Conservation (phyloP, 2,797 vertebrate genomes). For the Crax fasciolata region DNA sequence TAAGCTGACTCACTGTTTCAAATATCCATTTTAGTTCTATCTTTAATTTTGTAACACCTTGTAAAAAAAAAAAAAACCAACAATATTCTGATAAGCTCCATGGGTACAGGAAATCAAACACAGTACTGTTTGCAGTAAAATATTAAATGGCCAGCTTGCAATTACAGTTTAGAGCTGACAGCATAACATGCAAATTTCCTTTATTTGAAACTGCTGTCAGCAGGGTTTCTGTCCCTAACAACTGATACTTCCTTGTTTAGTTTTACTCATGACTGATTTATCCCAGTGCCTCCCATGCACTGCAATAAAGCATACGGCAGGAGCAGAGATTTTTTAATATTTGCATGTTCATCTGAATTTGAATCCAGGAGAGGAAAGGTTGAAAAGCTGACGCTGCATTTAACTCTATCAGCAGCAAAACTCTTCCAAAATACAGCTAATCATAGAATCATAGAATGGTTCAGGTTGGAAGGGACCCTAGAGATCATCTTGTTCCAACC, state of each 20-base stretch:
- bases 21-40: not conserved
- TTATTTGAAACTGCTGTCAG: conserved; percentile 39
- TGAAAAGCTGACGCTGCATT: not conserved
- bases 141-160: conserved; percentile 31
- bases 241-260: conserved; percentile 41
- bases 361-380: not conserved
- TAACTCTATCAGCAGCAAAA: not conserved
- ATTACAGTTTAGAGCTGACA: not conserved
- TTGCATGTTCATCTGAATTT: not conserved
- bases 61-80: not conserved
- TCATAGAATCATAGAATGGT: no score
- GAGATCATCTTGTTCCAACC: no score
- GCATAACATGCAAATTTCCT: conserved; percentile 28
- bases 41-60: conserved; percentile 35
- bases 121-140: conserved; percentile 9
- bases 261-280: conserved; percentile 31
- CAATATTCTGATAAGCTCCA: conserved; percentile 31
- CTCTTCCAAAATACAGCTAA: not conserved
- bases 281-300: not conserved
- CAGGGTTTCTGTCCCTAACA: conserved; percentile 38
- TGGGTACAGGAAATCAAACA: conserved; percentile 53
- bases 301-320: not conserved
- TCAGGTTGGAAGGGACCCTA: no score
- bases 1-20: conserved; percentile 29
- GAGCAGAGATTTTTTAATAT: not conserved